A percentile compares a stretch with the other conserved stretches of the same genome.
Evolutionary conservation across 23 tunicate species (phyloP).

Genomic region (Clavelina lepadiformis): DNA sequence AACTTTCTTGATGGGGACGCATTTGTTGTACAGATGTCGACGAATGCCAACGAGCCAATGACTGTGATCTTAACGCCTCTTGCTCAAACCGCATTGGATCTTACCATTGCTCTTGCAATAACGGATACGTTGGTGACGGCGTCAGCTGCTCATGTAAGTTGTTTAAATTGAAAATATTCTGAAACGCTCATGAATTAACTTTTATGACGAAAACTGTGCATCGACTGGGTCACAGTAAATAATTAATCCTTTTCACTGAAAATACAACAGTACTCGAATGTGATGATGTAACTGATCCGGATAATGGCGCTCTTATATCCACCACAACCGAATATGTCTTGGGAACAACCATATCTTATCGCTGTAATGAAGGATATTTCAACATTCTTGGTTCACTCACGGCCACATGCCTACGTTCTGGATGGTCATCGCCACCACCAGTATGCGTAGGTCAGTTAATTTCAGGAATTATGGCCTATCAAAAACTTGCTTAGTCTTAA

Average conservation of each 20-base stretch:
- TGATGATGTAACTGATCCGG: constrained; percentile 5
- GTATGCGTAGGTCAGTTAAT: neutral
- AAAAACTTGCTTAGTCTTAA: too few species aligned
- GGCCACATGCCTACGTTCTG: constrained; percentile 6
- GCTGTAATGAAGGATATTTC: constrained; percentile 3
- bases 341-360: neutral
- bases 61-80: constrained; percentile 12
- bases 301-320: neutral
- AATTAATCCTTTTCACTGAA: too few species aligned
- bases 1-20: too few species aligned
- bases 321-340: neutral
- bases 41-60: constrained; percentile 5
- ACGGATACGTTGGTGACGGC: constrained; percentile 41
- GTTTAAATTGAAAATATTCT: neutral
- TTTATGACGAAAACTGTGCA: too few species aligned
- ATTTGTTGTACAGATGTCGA: constrained; percentile 14
- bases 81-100: constrained; percentile 23
- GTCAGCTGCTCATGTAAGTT: constrained; percentile 17
- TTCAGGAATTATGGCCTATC: too few species aligned
- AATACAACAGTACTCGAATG: neutral
- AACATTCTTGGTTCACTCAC: neutral
- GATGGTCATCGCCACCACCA: constrained; percentile 20
- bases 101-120: constrained; percentile 19
- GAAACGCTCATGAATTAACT: too few species aligned
- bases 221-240: too few species aligned